Conservation (phyloP, 1,140 invertebrate genomes). For the Scaptomyza hsui region DNA sequence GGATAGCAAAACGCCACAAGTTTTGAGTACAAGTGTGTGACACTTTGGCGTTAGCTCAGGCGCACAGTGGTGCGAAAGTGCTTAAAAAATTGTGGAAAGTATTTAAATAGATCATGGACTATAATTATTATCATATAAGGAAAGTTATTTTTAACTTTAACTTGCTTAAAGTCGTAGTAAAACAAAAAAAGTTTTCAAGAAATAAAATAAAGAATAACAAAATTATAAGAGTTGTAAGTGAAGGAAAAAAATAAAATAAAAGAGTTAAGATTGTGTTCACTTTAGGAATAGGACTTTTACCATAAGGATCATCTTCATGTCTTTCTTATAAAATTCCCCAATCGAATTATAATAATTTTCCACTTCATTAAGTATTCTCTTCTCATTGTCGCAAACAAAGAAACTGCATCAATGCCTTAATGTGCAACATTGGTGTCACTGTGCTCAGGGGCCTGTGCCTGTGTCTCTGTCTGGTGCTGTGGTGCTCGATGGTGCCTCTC, state of each 20-base stretch:
- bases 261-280: too few species aligned
- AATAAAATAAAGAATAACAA: too few species aligned
- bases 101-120: background rate
- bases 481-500: slow-evolving; percentile 40
- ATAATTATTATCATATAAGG: too few species aligned
- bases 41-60: slow-evolving; percentile 44
- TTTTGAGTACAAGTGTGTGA: slow-evolving; percentile 40
- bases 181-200: too few species aligned
- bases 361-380: background rate
- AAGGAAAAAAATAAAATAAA: too few species aligned
- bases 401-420: background rate
- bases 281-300: too few species aligned
- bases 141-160: too few species aligned
- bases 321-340: background rate
- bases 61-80: slow-evolving; percentile 42
- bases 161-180: too few species aligned
- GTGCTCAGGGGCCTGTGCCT: slow-evolving; percentile 34
- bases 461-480: too few species aligned
- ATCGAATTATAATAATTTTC: background rate
- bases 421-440: slow-evolving; percentile 43
- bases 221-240: too few species aligned
- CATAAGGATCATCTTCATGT: too few species aligned
- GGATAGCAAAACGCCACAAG: slow-evolving; percentile 38
- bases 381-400: background rate
- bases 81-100: background rate